Evolutionary conservation across 2,888 invertebrate species (phyloP).

Genomic region (Cyclophora albipunctata): DNA sequence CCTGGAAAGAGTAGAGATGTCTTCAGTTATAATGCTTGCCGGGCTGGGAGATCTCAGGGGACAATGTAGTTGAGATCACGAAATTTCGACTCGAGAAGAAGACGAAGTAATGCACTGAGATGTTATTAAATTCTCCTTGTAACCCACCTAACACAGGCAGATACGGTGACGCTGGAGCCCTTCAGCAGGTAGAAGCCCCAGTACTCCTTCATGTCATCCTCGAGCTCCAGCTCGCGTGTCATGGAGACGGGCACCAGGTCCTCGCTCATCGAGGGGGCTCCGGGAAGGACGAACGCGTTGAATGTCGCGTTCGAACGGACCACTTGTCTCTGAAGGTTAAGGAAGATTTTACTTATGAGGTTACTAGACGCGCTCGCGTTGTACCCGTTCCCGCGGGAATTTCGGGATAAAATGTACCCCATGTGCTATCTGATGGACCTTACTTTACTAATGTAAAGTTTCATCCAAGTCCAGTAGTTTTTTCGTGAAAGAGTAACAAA

Average conservation of each 20-base stretch:
- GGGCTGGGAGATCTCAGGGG: no score
- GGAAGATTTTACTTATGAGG: not conserved
- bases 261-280: conserved; percentile 74
- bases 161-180: conserved; percentile 83
- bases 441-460: no score
- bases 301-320: conserved; percentile 83
- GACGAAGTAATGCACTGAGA: not conserved
- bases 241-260: conserved; percentile 79
- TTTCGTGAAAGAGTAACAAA: no score
- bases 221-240: conserved; percentile 80
- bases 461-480: no score
- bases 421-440: no score
- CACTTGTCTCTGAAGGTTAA: conserved; percentile 75
- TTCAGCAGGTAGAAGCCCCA: conserved; percentile 87
- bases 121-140: no score
- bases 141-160: conserved; percentile 82
- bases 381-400: no score
- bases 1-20: no score
- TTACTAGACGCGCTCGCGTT: no score
- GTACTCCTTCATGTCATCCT: conserved; percentile 87
- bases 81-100: not conserved
- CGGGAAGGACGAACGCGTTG: conserved; percentile 82
- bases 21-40: no score
- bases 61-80: no score
- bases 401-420: no score